These are phyloP conservation scores for Ovibos moschatus DNA, from an alignment of 2,113 vertebrate species.

Conservation along the genomic window DNA sequence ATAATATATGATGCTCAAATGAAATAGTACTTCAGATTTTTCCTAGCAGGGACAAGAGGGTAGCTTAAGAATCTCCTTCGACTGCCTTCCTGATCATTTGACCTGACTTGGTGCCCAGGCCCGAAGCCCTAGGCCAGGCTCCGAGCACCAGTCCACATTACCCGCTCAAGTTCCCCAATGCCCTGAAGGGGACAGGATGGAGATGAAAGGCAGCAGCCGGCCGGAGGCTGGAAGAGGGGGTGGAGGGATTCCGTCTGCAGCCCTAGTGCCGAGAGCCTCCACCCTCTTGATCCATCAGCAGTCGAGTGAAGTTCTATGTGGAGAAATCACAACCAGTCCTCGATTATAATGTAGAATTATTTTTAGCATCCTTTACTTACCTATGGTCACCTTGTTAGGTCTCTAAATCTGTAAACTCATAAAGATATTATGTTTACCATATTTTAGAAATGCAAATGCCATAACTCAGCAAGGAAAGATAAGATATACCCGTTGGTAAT, in stretches of 20 bases:
- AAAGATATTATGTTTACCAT: background rate
- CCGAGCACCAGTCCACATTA: background rate
- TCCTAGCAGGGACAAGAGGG: background rate
- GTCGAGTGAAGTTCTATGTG: background rate
- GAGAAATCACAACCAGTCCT: background rate
- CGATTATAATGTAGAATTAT: background rate
- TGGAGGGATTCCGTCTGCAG: background rate
- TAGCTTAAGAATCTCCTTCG: background rate
- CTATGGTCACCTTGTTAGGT: background rate
- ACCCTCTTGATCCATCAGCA: background rate
- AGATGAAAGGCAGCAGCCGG: background rate
- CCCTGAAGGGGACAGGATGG: background rate
- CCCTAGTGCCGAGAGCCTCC: background rate
- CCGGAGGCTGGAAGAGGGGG: background rate
- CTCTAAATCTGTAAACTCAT: conserved; percentile 14
- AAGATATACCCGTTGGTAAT: background rate
- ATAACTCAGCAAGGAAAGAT: background rate
- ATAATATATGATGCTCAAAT: background rate
- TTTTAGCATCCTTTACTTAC: background rate
- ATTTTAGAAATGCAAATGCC: conserved; percentile 28
- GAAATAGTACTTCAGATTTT: background rate
- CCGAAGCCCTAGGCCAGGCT: background rate
- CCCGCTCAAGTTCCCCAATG: background rate
- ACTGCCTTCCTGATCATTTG: background rate
- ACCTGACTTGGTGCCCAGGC: background rate